A percentile compares a stretch with the other conserved stretches of the same genome.
phyloP scores from a whole-genome alignment of 2,797 vertebrate species.

The Muraenolepis orangiensis region DNA sequence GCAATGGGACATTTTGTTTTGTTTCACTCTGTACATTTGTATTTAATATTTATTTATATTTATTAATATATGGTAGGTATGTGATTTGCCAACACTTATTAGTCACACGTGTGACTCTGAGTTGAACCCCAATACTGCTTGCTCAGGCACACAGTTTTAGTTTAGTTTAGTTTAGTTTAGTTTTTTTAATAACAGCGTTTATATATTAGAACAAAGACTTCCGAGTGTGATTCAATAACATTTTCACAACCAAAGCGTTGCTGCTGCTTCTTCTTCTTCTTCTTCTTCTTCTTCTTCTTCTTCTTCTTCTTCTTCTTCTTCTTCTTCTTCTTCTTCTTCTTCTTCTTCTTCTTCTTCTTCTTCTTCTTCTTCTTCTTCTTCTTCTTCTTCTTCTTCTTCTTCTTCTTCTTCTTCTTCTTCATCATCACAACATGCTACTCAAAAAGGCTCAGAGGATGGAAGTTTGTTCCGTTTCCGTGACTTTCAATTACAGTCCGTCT shows the following conservation, averaged over 20 bases:
- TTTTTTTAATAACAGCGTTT: slow-evolving; percentile 23
- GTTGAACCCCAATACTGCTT: neutral
- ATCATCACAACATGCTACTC: slow-evolving; percentile 43
- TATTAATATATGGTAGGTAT: too few relatives aligned
- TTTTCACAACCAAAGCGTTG: slow-evolving; percentile 43
- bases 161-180: neutral
- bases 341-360: slow-evolving; percentile 21
- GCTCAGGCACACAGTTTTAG: neutral
- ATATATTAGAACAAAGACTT: slow-evolving; percentile 29
- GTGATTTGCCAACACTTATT: slow-evolving; percentile 10
- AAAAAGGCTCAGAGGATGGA: slow-evolving; percentile 58
- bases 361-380: slow-evolving; percentile 28
- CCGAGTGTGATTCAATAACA: slow-evolving; percentile 7
- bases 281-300: slow-evolving; percentile 21
- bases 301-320: slow-evolving; percentile 28
- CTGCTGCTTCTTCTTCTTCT: slow-evolving; percentile 48
- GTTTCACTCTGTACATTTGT: slow-evolving; percentile 1
- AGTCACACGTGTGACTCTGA: slow-evolving; percentile 29
- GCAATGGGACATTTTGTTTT: slow-evolving; percentile 28
- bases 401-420: slow-evolving; percentile 25
- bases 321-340: slow-evolving; percentile 40
- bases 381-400: slow-evolving; percentile 46
- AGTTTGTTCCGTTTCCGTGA: slow-evolving; percentile 40
- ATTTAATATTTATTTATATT: neutral
- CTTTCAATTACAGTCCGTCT: slow-evolving; percentile 64